Evolutionary conservation across 2,797 vertebrate species (phyloP).

Genomic region (Saxicola maurus): DNA sequence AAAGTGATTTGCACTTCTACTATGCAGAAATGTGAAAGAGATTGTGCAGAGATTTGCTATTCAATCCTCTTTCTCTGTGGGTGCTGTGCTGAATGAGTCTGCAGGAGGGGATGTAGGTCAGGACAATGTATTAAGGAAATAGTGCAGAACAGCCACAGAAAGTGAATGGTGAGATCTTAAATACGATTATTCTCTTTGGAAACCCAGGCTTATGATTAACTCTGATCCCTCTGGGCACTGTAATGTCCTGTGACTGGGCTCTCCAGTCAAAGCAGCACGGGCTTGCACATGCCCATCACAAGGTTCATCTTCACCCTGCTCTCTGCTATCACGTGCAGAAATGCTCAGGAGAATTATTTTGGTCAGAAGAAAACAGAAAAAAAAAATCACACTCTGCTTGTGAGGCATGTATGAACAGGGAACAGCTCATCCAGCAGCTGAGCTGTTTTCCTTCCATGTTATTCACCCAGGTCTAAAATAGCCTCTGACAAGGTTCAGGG

Average conservation of each 20-base stretch:
- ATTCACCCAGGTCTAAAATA: not conserved
- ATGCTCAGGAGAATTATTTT: not conserved
- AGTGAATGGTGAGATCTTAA: constrained; percentile 50
- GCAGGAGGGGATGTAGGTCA: constrained; percentile 53
- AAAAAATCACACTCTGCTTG: not conserved
- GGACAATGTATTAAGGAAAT: constrained; percentile 43
- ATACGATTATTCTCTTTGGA: constrained; percentile 56
- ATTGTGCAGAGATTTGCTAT: constrained; percentile 47
- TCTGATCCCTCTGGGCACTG: not conserved
- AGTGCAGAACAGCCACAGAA: constrained; percentile 36
- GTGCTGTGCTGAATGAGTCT: constrained; percentile 1
- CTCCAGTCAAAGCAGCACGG: not conserved
- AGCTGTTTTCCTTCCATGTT: not conserved
- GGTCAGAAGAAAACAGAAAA: not conserved
- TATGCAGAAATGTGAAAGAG: not conserved
- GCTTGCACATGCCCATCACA: not conserved
- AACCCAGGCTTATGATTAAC: constrained; percentile 44
- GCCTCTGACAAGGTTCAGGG: not conserved
- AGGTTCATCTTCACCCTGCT: not conserved
- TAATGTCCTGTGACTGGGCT: not conserved
- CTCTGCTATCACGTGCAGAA: not conserved
- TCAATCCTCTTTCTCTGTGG: constrained; percentile 38
- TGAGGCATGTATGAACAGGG: not conserved
- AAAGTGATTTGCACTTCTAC: constrained; percentile 37
- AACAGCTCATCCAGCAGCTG: not conserved